phyloP scores from a whole-genome alignment of 2,888 invertebrate species.

The Mimumesa dahlbomi region DNA sequence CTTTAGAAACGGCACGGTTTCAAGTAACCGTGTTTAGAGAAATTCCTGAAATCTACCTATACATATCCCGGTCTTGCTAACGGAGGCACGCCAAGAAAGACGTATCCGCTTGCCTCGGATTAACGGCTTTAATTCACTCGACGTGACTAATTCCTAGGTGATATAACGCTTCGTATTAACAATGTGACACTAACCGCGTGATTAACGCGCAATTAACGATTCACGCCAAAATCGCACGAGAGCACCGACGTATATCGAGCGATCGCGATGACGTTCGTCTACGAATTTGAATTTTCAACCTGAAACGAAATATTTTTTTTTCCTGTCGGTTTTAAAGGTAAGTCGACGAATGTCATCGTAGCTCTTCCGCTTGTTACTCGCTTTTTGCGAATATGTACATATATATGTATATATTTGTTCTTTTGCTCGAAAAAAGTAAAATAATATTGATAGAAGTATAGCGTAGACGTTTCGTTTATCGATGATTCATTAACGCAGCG shows the following conservation, averaged over 20 bases:
- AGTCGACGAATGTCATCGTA: no score
- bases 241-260: slow-evolving; percentile 12
- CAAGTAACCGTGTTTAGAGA: no score
- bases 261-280: slow-evolving; percentile 15
- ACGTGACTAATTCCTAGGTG: slow-evolving; percentile 50
- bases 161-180: slow-evolving; percentile 51
- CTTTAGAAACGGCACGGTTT: not conserved
- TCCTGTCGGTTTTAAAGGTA: no score
- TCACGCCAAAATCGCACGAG: slow-evolving; percentile 33
- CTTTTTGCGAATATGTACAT: slow-evolving; percentile 18
- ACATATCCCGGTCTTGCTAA: slow-evolving; percentile 40
- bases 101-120: slow-evolving; percentile 30
- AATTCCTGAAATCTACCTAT: no score
- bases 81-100: slow-evolving; percentile 34
- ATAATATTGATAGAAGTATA: not conserved
- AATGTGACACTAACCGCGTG: slow-evolving; percentile 51
- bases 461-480: not conserved
- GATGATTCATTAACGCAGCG: slow-evolving; percentile 80
- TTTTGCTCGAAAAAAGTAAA: not conserved
- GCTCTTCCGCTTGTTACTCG: no score
- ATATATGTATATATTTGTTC: no score
- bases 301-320: no score
- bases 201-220: slow-evolving; percentile 40
- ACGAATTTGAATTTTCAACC: no score
- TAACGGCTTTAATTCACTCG: slow-evolving; percentile 28